phyloP scores from a whole-genome alignment of 2,888 invertebrate genomes.

The Ischnura elegans region DNA sequence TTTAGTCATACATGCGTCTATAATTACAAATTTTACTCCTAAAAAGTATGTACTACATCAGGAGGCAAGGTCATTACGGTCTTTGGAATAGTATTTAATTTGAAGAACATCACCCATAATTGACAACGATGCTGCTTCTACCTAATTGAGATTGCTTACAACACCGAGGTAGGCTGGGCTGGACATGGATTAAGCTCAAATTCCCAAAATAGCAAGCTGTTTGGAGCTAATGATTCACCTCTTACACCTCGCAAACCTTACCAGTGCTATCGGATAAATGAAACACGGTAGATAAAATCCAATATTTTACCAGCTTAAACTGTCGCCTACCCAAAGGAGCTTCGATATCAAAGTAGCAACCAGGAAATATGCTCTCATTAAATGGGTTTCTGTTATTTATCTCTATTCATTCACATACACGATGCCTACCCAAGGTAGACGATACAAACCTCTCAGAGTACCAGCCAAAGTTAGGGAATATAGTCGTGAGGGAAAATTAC shows the following conservation, averaged over 20 bases:
- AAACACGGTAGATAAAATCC: not conserved
- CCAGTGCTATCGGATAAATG: not conserved
- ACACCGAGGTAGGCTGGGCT: not conserved
- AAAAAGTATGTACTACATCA: too few species aligned
- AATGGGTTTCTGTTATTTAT: not conserved
- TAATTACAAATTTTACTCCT: too few species aligned
- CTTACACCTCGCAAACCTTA: not conserved
- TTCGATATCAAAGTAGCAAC: not conserved
- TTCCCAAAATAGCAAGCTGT: not conserved
- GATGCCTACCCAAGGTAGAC: not conserved
- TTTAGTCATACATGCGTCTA: too few species aligned
- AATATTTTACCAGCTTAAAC: not conserved
- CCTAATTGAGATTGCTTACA: too few species aligned
- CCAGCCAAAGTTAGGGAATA: not conserved
- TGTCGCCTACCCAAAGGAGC: not conserved
- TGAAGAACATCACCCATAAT: not conserved
- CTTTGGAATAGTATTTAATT: too few species aligned
- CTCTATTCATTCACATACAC: not conserved
- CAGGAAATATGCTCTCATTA: not conserved
- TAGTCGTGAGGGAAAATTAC: not conserved
- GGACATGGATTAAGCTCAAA: not conserved
- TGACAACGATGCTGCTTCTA: too few species aligned
- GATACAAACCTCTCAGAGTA: not conserved
- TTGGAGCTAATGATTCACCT: not conserved
- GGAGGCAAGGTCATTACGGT: too few species aligned